Conservation (phyloP, 1,140 invertebrate species). For the Cataglyphis hispanica region DNA sequence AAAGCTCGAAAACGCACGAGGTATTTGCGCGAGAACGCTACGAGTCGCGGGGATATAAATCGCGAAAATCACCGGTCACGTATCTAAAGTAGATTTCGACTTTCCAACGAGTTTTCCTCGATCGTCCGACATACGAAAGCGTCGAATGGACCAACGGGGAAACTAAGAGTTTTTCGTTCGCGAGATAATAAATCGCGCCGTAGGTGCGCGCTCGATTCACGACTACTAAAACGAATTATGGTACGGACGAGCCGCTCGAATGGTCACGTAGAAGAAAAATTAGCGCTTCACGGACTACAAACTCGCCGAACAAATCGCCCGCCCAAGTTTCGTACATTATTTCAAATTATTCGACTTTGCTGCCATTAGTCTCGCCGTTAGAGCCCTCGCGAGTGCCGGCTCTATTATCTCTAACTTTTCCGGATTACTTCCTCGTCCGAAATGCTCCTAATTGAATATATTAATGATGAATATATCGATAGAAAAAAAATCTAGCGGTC, state of each 20-base stretch:
- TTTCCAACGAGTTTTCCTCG: conserved; percentile 39
- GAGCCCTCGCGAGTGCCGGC: conserved; percentile 27
- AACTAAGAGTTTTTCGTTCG: conserved; percentile 44
- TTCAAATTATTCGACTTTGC: conserved; percentile 59
- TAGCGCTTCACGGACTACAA: conserved; percentile 52
- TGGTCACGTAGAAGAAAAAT: conserved; percentile 64
- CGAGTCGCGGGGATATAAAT: conserved; percentile 28
- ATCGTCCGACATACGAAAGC: conserved; percentile 37
- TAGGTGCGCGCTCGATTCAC: conserved; percentile 34
- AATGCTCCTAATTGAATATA: conserved; percentile 54
- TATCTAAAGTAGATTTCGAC: conserved; percentile 50
- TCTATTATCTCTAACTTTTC: conserved; percentile 54
- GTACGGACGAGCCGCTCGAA: conserved; percentile 26
- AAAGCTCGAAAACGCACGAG: conserved; percentile 4
- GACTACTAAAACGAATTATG: conserved; percentile 61
- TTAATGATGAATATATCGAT: conserved; percentile 52
- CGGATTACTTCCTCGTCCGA: conserved; percentile 42
- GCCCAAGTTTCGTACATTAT: conserved; percentile 59
- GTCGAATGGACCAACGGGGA: conserved; percentile 11
- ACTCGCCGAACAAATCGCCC: conserved; percentile 55
- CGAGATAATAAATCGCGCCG: conserved; percentile 51
- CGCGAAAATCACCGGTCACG: conserved; percentile 57
- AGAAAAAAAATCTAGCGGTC: not conserved
- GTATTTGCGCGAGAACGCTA: conserved; percentile 6
- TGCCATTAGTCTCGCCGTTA: conserved; percentile 49